These are phyloP conservation scores for Papilio machaon DNA, from an alignment of 1,140 invertebrate genomes.

Conservation along the genomic window DNA sequence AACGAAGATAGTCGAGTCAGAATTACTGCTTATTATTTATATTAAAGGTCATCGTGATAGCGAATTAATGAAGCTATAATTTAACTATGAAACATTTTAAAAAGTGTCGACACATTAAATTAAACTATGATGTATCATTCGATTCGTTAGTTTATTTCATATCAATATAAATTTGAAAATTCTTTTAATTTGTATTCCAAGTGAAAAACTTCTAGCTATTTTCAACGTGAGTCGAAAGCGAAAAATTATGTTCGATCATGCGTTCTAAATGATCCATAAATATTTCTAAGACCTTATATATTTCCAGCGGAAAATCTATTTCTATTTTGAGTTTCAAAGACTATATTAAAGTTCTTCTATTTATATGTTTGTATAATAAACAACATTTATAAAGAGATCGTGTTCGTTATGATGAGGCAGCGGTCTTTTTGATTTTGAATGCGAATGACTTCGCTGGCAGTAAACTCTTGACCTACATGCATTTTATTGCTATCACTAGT, in stretches of 20 bases:
- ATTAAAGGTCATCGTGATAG: slow-evolving; percentile 16
- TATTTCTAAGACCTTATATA: too few relatives aligned
- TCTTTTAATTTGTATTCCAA: background rate
- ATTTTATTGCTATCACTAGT: slow-evolving; percentile 10
- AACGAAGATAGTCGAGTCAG: slow-evolving; percentile 6
- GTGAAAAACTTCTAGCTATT: background rate
- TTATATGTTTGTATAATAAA: slow-evolving; percentile 3
- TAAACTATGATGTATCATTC: too few relatives aligned
- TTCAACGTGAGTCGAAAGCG: background rate
- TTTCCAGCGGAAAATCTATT: background rate
- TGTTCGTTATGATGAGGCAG: slow-evolving; percentile 11
- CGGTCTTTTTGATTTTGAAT: slow-evolving; percentile 18
- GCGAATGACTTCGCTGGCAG: slow-evolving; percentile 36
- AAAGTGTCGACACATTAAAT: background rate
- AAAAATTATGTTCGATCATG: background rate
- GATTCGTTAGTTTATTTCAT: too few relatives aligned
- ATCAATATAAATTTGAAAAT: background rate
- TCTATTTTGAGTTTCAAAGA: background rate
- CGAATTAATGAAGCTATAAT: slow-evolving; percentile 10
- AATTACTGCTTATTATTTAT: slow-evolving; percentile 29
- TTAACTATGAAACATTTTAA: background rate
- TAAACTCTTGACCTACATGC: slow-evolving; percentile 45
- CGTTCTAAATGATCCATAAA: too few relatives aligned
- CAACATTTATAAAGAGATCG: slow-evolving; percentile 6
- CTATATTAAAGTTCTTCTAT: background rate